A percentile compares a stretch with the other conserved stretches of the same genome.
phyloP scores from a whole-genome alignment of 2,113 vertebrate species.

The Cranoglanis bouderius region DNA sequence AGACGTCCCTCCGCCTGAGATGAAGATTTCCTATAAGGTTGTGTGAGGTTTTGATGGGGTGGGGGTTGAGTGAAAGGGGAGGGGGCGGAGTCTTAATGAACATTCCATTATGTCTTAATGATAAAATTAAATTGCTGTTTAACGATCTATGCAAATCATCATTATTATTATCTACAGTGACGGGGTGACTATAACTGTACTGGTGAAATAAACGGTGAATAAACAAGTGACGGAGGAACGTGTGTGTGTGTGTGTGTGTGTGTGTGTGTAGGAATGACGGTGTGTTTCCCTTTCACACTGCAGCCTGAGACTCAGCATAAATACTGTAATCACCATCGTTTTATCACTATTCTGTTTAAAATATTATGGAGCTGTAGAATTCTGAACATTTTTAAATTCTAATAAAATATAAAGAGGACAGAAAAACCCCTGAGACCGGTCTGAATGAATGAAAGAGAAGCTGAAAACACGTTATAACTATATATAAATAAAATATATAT shows the following conservation, averaged over 20 bases:
- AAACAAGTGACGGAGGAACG: conserved; percentile 21
- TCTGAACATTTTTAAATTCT: conserved; percentile 9
- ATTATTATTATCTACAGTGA: conserved; percentile 57
- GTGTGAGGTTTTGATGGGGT: not conserved
- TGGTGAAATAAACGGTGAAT: conserved; percentile 29
- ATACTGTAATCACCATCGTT: not conserved
- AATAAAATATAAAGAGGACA: conserved; percentile 15
- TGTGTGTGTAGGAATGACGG: too few species aligned
- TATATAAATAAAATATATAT: not conserved
- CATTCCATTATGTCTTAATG: conserved; percentile 71
- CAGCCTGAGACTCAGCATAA: not conserved
- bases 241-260: not conserved
- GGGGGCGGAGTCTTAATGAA: conserved; percentile 55
- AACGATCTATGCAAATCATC: conserved; percentile 74
- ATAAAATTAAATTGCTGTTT: conserved; percentile 63
- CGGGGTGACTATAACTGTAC: conserved; percentile 43
- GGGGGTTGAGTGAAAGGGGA: not conserved
- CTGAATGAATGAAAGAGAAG: not conserved
- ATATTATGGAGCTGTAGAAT: not conserved
- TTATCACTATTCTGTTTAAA: not conserved
- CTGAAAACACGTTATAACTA: not conserved
- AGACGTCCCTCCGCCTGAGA: not conserved
- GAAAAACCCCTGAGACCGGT: not conserved
- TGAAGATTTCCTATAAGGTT: too few species aligned
- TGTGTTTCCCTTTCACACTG: not conserved